Base-by-base conservation (phyloP, 2,888 invertebrate genomes). In the Coenonympha arcania region DNA sequence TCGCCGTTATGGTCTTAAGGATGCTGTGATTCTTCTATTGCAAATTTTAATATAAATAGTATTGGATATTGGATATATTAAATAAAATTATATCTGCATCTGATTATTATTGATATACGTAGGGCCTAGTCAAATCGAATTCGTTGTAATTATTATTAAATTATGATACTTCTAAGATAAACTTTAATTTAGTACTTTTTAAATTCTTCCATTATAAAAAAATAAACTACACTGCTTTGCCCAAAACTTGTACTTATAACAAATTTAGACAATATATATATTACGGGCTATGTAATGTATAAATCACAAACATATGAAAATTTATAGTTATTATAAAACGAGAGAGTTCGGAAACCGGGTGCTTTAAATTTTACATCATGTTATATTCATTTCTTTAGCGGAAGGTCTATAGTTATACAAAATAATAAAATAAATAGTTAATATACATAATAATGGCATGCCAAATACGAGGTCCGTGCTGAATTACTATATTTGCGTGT, bases 11-110 rank as follows among this genome's bases (percentile, higher is more conserved):
- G 81, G 82, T 85, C 84, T 81, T 85, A 83, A 85, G 79, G 73
- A 85, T 83, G 85, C 85, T 85, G 85, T 85, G 85, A 85, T 86
- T 85, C 83, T 85, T 85, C 83, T 85, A 86, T 85, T 86, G 86
- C 85, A 75, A 85, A 84, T 79, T 78, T 81, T 74, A 80, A 80
- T 81, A 62, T 69, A n/a, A n/a, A n/a, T n/a, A 76, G n/a, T 79
- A 77, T 72, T 73, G n/a, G n/a, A 66, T 79, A 76, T 67, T 71
- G 70, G 69, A 69, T 71, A 70, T 73, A 76, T 71, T 66, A 64
- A 69, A 58, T 59, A 55, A 57, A 67, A 72, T 73, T 68, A 79
- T 76, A 74, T 80, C 79, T 76, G 72, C 79, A 80, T 81, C 79
- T 79, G 75, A n/a, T n/a, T n/a, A n/a, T n/a, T n/a, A n/a, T n/a